Evolutionary conservation across 2,888 invertebrate genomes (phyloP).

Genomic region (Halocaridina rubra): DNA sequence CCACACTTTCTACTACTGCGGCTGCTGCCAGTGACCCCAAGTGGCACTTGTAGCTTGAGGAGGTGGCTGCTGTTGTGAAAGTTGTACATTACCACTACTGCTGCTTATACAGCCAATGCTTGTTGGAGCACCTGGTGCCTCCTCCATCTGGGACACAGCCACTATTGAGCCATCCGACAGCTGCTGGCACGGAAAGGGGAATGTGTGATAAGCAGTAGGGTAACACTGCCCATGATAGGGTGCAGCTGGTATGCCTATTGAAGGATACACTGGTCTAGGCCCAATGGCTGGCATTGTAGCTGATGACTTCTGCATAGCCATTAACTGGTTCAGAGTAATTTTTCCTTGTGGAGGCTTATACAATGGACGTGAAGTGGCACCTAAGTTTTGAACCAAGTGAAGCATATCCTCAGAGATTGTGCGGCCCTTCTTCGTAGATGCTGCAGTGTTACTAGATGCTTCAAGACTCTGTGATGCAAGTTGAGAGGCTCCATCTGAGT

Average conservation of each 20-base stretch:
- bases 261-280: constrained; percentile 28
- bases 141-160: constrained; percentile 32
- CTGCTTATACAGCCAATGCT: constrained; percentile 12
- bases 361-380: constrained; percentile 15
- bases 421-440: constrained; percentile 34
- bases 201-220: constrained; percentile 42
- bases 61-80: constrained; percentile 38
- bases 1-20: constrained; percentile 55
- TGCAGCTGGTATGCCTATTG: constrained; percentile 33
- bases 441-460: neutral
- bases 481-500: neutral
- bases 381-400: constrained; percentile 47
- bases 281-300: constrained; percentile 26
- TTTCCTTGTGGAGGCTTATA: constrained; percentile 23
- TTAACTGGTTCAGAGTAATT: constrained; percentile 53
- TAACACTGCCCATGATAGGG: constrained; percentile 36
- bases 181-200: constrained; percentile 46
- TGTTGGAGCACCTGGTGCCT: constrained; percentile 24
- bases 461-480: constrained; percentile 11
- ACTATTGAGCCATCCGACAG: constrained; percentile 38
- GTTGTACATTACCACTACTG: constrained; percentile 22
- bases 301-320: constrained; percentile 34
- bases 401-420: constrained; percentile 57
- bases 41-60: constrained; percentile 45
- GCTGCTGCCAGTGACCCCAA: constrained; percentile 51